Evolutionary conservation across 2,113 vertebrate genomes (phyloP).

Genomic region (Junco hyemalis): DNA sequence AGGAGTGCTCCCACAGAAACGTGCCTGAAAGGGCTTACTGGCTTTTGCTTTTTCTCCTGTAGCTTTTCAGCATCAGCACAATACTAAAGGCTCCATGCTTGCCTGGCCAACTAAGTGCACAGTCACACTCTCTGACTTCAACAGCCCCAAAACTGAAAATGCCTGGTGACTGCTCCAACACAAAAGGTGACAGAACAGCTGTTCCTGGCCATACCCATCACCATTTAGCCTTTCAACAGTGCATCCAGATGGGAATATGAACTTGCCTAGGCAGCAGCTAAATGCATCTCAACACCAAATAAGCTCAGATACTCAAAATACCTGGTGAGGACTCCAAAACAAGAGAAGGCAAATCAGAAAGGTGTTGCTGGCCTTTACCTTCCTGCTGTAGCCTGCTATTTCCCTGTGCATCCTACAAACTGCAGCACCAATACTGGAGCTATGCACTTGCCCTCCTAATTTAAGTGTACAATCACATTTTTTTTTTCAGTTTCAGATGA

Average conservation of each 20-base stretch:
- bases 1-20: accelerated
- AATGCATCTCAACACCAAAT: neutral
- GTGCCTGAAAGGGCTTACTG: neutral
- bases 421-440: neutral
- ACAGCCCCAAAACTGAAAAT: neutral
- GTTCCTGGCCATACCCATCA: neutral
- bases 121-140: neutral
- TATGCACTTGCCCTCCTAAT: neutral
- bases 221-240: neutral
- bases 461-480: neutral
- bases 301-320: neutral
- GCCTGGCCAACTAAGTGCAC: neutral
- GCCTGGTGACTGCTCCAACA: neutral
- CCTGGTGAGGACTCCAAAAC: neutral
- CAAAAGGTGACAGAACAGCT: neutral
- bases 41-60: neutral
- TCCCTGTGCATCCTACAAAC: neutral
- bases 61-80: neutral
- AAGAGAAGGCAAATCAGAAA: neutral
- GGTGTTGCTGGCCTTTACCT: neutral
- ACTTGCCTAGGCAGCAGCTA: neutral
- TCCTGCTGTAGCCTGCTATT: neutral
- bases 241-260: neutral
- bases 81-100: neutral
- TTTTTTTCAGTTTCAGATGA: neutral